These are phyloP conservation scores for Megalonaias nervosa DNA, from an alignment of 1,140 invertebrate genomes.

Conservation along the genomic window DNA sequence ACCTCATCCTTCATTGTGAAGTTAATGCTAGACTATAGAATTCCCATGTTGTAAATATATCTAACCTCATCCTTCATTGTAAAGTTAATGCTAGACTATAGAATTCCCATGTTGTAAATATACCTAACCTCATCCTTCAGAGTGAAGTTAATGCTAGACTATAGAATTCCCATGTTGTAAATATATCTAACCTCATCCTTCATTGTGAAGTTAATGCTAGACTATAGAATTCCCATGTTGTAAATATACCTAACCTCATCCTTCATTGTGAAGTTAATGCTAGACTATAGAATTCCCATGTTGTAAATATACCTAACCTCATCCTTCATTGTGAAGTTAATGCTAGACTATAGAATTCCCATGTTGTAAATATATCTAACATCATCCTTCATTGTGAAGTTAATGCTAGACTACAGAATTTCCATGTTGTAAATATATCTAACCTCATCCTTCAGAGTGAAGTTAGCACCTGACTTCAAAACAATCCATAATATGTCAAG, in stretches of 20 bases:
- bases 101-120: not conserved
- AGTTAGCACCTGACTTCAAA: constrained; percentile 50
- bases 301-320: not conserved
- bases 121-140: not conserved
- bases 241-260: not conserved
- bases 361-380: not conserved
- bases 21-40: not conserved
- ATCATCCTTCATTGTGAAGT: not conserved
- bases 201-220: no score
- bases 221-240: constrained; percentile 40
- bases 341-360: not conserved
- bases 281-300: not conserved
- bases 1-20: not conserved
- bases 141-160: not conserved
- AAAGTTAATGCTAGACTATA: not conserved
- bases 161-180: not conserved
- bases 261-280: not conserved
- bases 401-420: not conserved
- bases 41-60: not conserved
- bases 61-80: not conserved
- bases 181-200: constrained; percentile 56
- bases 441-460: constrained; percentile 61
- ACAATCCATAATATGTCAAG: constrained; percentile 54
- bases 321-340: not conserved
- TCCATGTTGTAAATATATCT: not conserved